Evolutionary conservation across 2,888 invertebrate species (phyloP), one percentile per base, ranked within the genome.

Genomic region (Hofmannophila pseudospretella): DNA sequence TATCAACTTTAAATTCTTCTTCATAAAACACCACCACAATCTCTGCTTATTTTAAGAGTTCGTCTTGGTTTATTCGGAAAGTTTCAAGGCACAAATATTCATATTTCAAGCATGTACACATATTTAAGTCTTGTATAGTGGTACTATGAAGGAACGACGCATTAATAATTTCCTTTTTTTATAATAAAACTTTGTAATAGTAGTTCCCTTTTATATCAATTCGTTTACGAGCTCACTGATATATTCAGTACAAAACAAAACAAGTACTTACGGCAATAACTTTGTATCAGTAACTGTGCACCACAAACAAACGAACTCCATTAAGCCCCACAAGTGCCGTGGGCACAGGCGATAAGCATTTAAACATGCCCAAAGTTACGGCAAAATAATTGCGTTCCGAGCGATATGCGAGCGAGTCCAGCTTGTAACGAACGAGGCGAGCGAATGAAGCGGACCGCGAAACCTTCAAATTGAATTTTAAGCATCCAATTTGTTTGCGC

Each of bases 391-490:
- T 80, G 69, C 66, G 66, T 71, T 75, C 70, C 59, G 71, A 71
- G 75, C 67, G 64, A 73, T 68, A 72, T 74, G 70, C 67, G 73
- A 65, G 64, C 61, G 61, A 59, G 77, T 76, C 67, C 76, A 66
- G 79, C 65, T 72, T 70, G 74, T 72, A 79, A 75, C 78, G 75
- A 68, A 68, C 76, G 76, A 68, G 69, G 62, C 69, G 74, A 71
- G 67, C 74, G 75, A 78, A 82, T 80, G 77, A 80, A 81, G 74
- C 73, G 76, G 72, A 78, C 85, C 85, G 79, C 81, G 80, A 84
- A 85, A 84, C 85, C 82, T 84, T 82, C 72, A 82, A 84, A 85
- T 85, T 85, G 85, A 85, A 85, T 85, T 85, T 85, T 84, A 85
- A 84, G 85, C 81, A 79, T 85, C 80, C 85, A 85, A 85, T 85